Conservation (phyloP, 2,888 invertebrate species). For the Monoplex corrugatus region DNA sequence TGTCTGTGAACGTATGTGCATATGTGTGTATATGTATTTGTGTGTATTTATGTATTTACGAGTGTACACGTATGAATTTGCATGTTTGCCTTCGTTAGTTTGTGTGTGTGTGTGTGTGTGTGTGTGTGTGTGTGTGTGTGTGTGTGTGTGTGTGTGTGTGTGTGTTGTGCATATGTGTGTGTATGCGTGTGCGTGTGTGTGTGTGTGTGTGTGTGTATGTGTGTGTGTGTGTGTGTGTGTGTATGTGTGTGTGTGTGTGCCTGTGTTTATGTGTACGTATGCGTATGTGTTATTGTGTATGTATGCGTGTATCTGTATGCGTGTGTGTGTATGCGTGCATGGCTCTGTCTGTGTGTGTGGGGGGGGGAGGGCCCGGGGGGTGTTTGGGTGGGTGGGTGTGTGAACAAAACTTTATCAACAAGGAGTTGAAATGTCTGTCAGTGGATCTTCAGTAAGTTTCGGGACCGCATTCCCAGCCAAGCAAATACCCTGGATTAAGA, state of each 20-base stretch:
- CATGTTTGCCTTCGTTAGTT: slow-evolving; percentile 12
- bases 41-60: neutral
- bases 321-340: neutral
- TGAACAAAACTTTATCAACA: no score
- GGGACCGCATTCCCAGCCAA: no score
- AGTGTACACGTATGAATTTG: no score
- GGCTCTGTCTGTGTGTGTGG: neutral
- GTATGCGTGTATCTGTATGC: neutral
- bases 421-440: no score
- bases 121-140: slow-evolving; percentile 50
- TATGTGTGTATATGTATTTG: neutral
- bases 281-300: neutral
- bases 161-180: slow-evolving; percentile 37
- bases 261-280: neutral
- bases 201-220: slow-evolving; percentile 26
- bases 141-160: slow-evolving; percentile 46
- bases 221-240: neutral
- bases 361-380: no score
- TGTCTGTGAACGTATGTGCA: slow-evolving; percentile 4
- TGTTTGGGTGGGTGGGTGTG: no score
- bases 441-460: no score
- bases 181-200: slow-evolving; percentile 35
- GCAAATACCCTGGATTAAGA: no score
- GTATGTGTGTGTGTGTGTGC: neutral
- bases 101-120: slow-evolving; percentile 39